These are phyloP conservation scores for Callitettix versicolor DNA, from an alignment of 1,140 invertebrate genomes.

Conservation along the genomic window DNA sequence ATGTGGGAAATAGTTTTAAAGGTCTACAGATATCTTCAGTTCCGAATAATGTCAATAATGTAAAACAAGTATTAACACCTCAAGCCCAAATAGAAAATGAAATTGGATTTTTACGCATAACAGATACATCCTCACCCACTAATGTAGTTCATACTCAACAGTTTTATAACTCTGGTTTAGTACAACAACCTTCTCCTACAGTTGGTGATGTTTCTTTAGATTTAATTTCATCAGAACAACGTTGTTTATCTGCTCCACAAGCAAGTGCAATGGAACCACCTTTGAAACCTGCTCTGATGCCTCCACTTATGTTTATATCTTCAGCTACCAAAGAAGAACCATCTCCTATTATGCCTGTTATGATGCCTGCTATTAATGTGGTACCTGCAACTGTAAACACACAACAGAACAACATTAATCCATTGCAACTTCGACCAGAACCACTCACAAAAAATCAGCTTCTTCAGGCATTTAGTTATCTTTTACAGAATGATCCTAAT, in stretches of 20 bases:
- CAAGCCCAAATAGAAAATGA: conserved; percentile 36
- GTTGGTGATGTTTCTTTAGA: background rate
- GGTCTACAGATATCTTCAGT: background rate
- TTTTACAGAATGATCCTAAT: conserved; percentile 75
- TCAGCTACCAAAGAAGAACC: conserved; percentile 26
- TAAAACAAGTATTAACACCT: conserved; percentile 31
- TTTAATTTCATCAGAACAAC: conserved; percentile 29
- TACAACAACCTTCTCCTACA: conserved; percentile 20
- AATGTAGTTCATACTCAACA: conserved; percentile 30
- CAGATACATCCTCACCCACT: conserved; percentile 20
- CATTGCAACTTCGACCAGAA: conserved; percentile 38
- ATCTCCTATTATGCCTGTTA: background rate
- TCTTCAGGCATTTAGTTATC: conserved; percentile 74
- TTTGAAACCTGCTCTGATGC: conserved; percentile 61
- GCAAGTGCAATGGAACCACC: conserved; percentile 39
- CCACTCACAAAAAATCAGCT: conserved; percentile 78
- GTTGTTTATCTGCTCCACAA: conserved; percentile 35
- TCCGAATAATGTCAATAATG: conserved; percentile 37
- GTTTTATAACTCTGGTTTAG: conserved; percentile 22
- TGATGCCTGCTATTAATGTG: background rate
- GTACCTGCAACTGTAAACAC: conserved; percentile 13
- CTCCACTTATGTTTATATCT: conserved; percentile 69
- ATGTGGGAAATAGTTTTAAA: background rate
- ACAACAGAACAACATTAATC: conserved; percentile 16
- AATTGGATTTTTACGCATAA: conserved; percentile 40